Conservation (phyloP, 2,113 vertebrate species). For the Oreocharis arfaki region DNA sequence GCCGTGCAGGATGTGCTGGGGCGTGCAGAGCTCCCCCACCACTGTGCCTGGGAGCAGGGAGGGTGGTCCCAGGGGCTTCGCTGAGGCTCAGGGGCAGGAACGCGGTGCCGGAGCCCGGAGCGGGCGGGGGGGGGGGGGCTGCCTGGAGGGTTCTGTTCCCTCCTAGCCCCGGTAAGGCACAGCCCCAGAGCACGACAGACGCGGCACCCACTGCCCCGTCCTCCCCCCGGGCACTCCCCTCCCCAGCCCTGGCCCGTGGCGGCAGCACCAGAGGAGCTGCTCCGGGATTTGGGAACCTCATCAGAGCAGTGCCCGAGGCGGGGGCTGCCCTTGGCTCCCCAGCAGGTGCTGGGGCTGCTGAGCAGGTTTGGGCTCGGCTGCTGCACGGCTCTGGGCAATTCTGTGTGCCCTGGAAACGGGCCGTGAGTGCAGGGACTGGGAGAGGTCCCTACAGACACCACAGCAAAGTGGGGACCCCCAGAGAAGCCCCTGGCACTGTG, state of each 20-base stretch:
- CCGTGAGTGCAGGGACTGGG: not conserved
- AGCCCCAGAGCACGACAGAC: not conserved
- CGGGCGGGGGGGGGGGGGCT: too few relatives aligned
- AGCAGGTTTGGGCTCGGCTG: not conserved
- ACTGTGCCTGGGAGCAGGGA: not conserved
- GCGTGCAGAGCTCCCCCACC: not conserved
- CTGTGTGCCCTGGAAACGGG: not conserved
- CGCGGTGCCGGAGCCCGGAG: accelerated
- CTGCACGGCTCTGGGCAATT: not conserved
- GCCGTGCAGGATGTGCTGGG: not conserved
- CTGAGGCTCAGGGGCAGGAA: not conserved
- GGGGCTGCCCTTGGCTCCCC: not conserved
- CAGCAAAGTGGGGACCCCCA: not conserved
- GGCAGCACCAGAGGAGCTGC: not conserved
- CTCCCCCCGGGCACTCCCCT: not conserved
- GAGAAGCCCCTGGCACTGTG: not conserved
- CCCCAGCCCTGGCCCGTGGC: not conserved
- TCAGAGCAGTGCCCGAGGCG: not conserved
- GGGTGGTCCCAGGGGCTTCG: not conserved
- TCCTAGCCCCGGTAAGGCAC: not conserved
- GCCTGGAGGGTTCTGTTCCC: not conserved
- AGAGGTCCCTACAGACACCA: not conserved
- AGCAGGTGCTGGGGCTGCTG: not conserved
- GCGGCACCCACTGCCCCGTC: not conserved
- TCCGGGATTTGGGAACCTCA: not conserved